Evolutionary conservation across 2,113 vertebrate genomes (phyloP).

Genomic region (Panthera leo): DNA sequence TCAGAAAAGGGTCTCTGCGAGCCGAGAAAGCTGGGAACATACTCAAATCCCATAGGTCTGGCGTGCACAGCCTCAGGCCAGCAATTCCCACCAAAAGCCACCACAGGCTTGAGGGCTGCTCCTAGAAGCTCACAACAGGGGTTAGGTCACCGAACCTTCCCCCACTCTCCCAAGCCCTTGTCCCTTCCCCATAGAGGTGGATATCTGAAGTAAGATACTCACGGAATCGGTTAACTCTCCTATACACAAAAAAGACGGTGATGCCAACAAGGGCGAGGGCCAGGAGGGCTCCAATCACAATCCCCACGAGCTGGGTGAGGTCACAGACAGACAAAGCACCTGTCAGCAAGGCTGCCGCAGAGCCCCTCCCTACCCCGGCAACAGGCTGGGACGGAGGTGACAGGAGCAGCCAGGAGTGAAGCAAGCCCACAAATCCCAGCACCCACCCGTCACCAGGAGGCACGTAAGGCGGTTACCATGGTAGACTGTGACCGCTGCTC

Average conservation of each 20-base stretch:
- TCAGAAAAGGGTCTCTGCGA: neutral
- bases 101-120: neutral
- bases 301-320: conserved; percentile 86
- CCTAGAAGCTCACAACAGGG: neutral
- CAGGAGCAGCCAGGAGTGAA: neutral
- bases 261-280: conserved; percentile 83
- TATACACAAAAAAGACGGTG: conserved; percentile 86
- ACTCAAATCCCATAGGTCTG: neutral
- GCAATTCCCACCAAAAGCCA: neutral
- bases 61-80: accelerated
- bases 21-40: neutral
- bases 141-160: neutral
- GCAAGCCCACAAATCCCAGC: neutral
- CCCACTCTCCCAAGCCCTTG: neutral
- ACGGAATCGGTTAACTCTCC: conserved; percentile 87
- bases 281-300: conserved; percentile 86
- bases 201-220: conserved; percentile 76
- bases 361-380: neutral
- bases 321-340: neutral
- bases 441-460: neutral
- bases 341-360: neutral
- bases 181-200: too few species aligned
- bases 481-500: conserved; percentile 88
- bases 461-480: conserved; percentile 83
- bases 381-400: neutral